phyloP scores from a whole-genome alignment of 1,140 invertebrate genomes.

The Sitobion miscanthi region DNA sequence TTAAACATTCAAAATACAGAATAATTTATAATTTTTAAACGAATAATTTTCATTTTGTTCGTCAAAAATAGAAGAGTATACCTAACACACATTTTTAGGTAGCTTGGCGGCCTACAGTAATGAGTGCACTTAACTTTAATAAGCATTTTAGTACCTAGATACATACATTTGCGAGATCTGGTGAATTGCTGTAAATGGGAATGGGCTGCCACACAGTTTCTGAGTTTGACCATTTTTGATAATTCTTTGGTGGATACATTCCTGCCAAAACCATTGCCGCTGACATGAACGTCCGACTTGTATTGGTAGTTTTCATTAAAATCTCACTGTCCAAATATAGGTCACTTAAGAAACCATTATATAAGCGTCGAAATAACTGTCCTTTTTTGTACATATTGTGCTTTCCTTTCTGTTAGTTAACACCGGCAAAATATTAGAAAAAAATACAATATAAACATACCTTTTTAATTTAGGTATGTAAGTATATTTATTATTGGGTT shows the following conservation, averaged over 20 bases:
- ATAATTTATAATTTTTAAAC: too few species aligned
- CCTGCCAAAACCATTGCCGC: slow-evolving; percentile 52
- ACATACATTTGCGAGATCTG: slow-evolving; percentile 26
- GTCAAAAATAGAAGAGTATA: too few species aligned
- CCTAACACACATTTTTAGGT: too few species aligned
- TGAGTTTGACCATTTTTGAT: slow-evolving; percentile 41
- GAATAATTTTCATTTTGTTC: too few species aligned
- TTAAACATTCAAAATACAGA: too few species aligned
- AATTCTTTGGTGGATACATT: slow-evolving; percentile 49
- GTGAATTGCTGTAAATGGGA: slow-evolving; percentile 48
- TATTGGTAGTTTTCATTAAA: slow-evolving; percentile 34
- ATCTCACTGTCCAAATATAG: slow-evolving; percentile 37
- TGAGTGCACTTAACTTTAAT: too few species aligned
- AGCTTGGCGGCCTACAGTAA: too few species aligned
- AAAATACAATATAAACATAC: background rate
- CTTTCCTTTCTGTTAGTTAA: slow-evolving; percentile 48
- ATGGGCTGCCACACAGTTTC: slow-evolving; percentile 54
- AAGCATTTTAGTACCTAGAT: background rate
- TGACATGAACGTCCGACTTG: slow-evolving; percentile 37
- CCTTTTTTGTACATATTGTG: slow-evolving; percentile 55
- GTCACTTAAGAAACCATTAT: slow-evolving; percentile 49
- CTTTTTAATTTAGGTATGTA: background rate
- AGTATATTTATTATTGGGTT: too few species aligned
- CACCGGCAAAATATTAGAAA: background rate
- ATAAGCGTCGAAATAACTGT: slow-evolving; percentile 43